Evolutionary conservation across 2,888 invertebrate genomes (phyloP), one percentile per base, ranked within the genome.

Genomic region (Limnephilus auricula): DNA sequence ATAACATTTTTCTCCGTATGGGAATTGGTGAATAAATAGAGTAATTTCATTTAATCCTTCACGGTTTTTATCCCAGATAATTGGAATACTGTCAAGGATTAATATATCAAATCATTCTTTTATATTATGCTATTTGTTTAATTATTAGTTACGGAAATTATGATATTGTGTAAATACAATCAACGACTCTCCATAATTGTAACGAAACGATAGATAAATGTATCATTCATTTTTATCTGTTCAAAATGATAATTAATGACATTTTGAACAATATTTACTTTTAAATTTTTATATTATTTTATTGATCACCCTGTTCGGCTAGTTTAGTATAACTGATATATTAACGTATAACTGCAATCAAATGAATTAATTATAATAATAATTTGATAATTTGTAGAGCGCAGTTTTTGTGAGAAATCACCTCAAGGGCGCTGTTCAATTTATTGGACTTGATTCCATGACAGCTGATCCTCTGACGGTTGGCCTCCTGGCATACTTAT

Each of bases 31-130:
- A n/a, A n/a, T n/a, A n/a, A n/a, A n/a, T n/a, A n/a, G n/a, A n/a
- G n/a, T n/a, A n/a, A n/a, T n/a, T n/a, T n/a, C 25, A 34, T 90
- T 90, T 90, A 90, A 90, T 80, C 90, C 87, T 80, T 50, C 85
- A 79, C 86, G 31, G 80, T 50, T 90, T 90, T 90, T 84, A 90
- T 84, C n/a, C 80, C 79, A 45, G 79, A 87, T 90, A 84, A 90
- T 90, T 90, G 85, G 32, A 86, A 50, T 90, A 90, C 45, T 90
- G 86, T 88, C 34, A 78, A n/a, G 40, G 85, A 85, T 84, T 84
- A 84, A 84, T 85, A 30, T 30, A 85, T 85, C 85, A 37, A 84
- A 85, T 45, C 30, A 85, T 45, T 13, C 13, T 30, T 85, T 37
- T 25, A 45, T 40, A 85, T 85, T 85, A 30, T 40, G 37, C 18